Conservation (phyloP, 2,888 invertebrate genomes). For the Cerastoderma edule region DNA sequence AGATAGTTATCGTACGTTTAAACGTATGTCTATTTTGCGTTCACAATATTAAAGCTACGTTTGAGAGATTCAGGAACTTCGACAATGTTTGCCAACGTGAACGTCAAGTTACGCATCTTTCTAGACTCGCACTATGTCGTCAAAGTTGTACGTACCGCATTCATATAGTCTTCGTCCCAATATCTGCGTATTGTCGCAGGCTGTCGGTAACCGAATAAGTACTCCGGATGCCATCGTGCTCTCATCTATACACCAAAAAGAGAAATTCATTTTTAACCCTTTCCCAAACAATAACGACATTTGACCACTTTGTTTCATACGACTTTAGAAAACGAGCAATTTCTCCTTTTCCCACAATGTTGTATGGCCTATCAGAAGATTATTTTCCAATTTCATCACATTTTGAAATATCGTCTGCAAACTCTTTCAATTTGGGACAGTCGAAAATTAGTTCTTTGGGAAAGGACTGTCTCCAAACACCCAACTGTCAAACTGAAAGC, state of each 20-base stretch:
- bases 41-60: no score
- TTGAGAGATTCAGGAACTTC: no score
- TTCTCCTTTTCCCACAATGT: neutral
- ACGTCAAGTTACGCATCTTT: no score
- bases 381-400: neutral
- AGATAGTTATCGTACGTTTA: no score
- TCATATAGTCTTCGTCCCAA: constrained; percentile 23
- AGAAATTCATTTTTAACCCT: neutral
- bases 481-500: no score
- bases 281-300: neutral
- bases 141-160: constrained; percentile 1
- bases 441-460: no score
- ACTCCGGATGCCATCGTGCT: constrained; percentile 21
- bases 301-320: neutral
- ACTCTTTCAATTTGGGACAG: no score
- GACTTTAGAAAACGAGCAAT: neutral
- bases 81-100: no score
- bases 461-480: no score
- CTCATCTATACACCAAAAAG: constrained; percentile 3
- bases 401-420: neutral
- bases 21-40: no score
- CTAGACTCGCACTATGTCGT: no score
- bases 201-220: constrained; percentile 5
- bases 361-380: neutral
- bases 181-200: neutral